Evolutionary conservation across 2,113 vertebrate genomes (phyloP).

Genomic region (Actinemys pallida): DNA sequence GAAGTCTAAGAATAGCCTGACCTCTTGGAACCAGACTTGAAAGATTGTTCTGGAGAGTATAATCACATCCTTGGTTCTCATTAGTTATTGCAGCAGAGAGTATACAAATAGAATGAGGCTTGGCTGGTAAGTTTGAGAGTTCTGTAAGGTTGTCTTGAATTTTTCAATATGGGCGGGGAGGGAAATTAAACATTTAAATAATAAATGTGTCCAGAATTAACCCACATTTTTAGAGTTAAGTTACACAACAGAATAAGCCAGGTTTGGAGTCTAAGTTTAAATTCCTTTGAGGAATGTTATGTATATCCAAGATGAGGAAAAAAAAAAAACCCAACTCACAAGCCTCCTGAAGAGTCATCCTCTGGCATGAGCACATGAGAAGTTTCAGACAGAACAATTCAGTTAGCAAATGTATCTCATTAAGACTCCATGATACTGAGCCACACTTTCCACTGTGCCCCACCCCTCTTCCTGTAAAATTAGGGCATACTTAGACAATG

Average conservation of each 20-base stretch:
- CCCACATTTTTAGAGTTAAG: background rate
- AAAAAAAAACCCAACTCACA: background rate
- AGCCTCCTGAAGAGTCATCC: background rate
- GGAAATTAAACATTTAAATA: background rate
- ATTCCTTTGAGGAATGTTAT: background rate
- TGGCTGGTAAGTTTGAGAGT: background rate
- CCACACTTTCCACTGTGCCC: background rate
- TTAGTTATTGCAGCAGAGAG: background rate
- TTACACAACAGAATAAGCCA: background rate
- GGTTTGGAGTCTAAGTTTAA: background rate
- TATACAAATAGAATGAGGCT: background rate
- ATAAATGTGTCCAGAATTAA: background rate
- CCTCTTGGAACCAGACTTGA: background rate
- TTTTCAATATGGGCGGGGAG: background rate
- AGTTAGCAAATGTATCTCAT: background rate
- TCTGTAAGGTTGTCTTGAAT: background rate
- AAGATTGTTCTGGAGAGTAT: background rate
- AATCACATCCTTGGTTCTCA: background rate
- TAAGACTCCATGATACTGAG: background rate
- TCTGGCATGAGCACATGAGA: background rate
- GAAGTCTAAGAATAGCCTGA: background rate
- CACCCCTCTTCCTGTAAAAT: background rate
- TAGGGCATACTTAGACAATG: background rate
- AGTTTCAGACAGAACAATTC: background rate
- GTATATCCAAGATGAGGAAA: background rate